A percentile compares a stretch with the other conserved stretches of the same genome.
These are phyloP conservation scores for Pygoscelis antarcticus DNA, from an alignment of 2,113 vertebrate genomes.

Conservation along the genomic window DNA sequence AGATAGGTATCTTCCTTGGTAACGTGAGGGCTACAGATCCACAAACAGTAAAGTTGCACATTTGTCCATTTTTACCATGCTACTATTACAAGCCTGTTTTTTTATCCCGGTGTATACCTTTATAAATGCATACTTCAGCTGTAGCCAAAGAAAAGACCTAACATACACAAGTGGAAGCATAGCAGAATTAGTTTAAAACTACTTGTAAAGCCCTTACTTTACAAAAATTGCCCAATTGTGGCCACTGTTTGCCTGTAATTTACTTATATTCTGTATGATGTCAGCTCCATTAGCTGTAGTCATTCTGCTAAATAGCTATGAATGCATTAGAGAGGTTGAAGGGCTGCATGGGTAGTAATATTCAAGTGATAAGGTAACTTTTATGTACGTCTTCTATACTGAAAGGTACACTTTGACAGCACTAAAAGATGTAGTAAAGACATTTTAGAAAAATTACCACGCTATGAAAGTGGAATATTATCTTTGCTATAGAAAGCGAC, in stretches of 20 bases:
- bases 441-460: neutral
- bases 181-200: slow-evolving; percentile 1
- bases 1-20: neutral
- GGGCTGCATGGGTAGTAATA: neutral
- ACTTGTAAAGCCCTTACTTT: neutral
- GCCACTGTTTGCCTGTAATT: neutral
- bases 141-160: neutral
- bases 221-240: neutral
- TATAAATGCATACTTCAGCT: neutral
- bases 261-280: neutral
- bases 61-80: neutral
- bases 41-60: neutral
- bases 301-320: neutral
- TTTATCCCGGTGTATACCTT: neutral
- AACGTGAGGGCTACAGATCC: neutral
- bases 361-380: neutral
- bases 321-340: neutral
- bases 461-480: neutral
- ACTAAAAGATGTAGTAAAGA: neutral
- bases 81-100: neutral
- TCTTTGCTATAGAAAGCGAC: neutral
- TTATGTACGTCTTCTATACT: neutral
- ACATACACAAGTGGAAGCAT: neutral
- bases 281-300: neutral
- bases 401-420: neutral